Evolutionary conservation across 2,113 vertebrate genomes (phyloP).

Genomic region (Grus americana): DNA sequence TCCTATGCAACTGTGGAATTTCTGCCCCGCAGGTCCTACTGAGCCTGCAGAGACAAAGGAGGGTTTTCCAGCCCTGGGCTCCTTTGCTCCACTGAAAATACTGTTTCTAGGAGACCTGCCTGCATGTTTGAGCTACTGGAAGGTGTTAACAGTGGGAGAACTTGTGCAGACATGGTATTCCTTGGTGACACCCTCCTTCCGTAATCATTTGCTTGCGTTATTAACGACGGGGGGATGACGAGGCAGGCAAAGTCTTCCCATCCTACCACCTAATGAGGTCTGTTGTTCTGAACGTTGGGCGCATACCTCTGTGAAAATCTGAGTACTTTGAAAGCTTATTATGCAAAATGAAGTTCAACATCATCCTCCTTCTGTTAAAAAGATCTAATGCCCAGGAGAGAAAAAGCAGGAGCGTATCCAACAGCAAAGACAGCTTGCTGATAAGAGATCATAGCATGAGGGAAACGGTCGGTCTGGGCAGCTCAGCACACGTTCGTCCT

Average conservation of each 20-base stretch:
- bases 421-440: neutral
- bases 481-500: neutral
- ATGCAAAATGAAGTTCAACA: neutral
- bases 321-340: rapidly evolving
- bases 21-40: neutral
- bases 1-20: neutral
- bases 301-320: rapidly evolving
- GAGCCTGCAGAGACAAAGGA: neutral
- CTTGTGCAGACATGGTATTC: neutral
- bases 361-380: neutral
- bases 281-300: rapidly evolving
- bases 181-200: neutral
- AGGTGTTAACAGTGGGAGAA: neutral
- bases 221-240: neutral
- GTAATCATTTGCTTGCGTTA: rapidly evolving
- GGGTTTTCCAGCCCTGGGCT: neutral
- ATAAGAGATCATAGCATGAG: rapidly evolving
- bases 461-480: rapidly evolving
- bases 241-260: neutral
- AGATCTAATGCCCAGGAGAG: neutral
- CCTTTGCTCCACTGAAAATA: neutral
- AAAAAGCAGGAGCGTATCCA: rapidly evolving
- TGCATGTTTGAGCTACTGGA: neutral
- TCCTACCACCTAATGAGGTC: neutral
- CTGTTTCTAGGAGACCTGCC: neutral